Evolutionary conservation across 2,113 vertebrate genomes (phyloP), one percentile per base, ranked within the genome.

Genomic region (Forbesichthys papilliferus): DNA sequence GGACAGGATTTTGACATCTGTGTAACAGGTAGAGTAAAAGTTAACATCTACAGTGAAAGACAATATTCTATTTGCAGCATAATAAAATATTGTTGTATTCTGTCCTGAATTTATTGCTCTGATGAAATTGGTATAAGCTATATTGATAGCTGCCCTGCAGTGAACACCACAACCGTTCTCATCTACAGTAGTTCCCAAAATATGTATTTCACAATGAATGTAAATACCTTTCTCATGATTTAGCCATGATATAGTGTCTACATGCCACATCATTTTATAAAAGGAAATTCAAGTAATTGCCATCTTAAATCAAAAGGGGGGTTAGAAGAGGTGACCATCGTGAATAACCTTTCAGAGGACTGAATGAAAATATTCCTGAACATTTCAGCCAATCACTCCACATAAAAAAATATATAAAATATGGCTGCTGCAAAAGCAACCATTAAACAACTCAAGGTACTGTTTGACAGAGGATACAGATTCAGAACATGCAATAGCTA

Each of bases 381-480:
- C 61, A 64, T 11, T 48, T 3, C 56, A 66, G 69, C 9, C 0
- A 6, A 13, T 58, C 36, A 58, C 14, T 54, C 68, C 42, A 58
- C 56, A 58, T 16, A 60, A n/a, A n/a, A n/a, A n/a, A n/a, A n/a
- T n/a, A n/a, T 80, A 84, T 67, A 82, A 82, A 84, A 76, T 5
- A 14, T 72, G 74, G 61, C 74, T 69, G 64, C 36, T 74, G 11
- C 53, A 73, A 77, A 82, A 77, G 70, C 68, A 75, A 48, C 69
- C 48, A 42, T 13, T 66, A 46, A 69, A 51, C n/a, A 51, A 27
- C 27, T 27, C n/a, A 70, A 58, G 51, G 55, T 14, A 66, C 20
- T 20, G 33, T 52, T 71, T 51, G 34, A 68, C 53, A 52, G 54
- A 61, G 33, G 61, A 66, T 61, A 71, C 52, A 74, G 80, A 80